Percentiles rank a stretch among this genome's conserved stretches.
Conservation (phyloP, 64 coral and sea anemone genomes). For the Montipora capricornis region DNA sequence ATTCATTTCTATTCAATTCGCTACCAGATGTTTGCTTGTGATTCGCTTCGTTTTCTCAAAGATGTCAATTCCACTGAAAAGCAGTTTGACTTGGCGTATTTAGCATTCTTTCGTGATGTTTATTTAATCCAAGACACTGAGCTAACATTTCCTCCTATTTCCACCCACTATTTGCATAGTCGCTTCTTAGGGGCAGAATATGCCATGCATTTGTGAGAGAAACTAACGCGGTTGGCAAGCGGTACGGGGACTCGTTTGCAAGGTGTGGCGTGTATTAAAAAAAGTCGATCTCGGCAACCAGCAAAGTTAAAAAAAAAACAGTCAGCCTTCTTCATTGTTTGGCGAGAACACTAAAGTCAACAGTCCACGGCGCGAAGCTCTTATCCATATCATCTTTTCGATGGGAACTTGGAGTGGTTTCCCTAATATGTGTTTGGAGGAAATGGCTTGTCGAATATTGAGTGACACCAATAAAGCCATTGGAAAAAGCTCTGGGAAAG, state of each 20-base stretch:
- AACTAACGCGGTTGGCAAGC: conserved; percentile 3
- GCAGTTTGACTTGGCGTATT: conserved; percentile 82
- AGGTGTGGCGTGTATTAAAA: conserved; percentile 12
- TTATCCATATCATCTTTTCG: conserved; percentile 50
- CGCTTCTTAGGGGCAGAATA: conserved; percentile 48
- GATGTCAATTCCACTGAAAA: conserved; percentile 71
- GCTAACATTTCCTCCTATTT: conserved; percentile 86
- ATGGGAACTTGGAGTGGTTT: conserved; percentile 63
- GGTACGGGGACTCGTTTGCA: not conserved
- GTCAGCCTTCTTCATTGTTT: conserved; percentile 44
- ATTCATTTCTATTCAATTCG: conserved; percentile 69
- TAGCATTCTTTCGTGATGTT: conserved; percentile 86
- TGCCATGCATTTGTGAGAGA: conserved; percentile 28
- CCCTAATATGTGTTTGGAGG: conserved; percentile 58
- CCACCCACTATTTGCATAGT: conserved; percentile 57
- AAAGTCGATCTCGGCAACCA: not conserved
- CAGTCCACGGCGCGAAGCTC: conserved; percentile 11
- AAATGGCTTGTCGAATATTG: conserved; percentile 54
- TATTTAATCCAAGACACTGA: conserved; percentile 77
- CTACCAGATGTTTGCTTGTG: conserved; percentile 76
- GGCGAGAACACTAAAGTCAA: conserved; percentile 20
- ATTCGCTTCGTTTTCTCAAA: conserved; percentile 80
- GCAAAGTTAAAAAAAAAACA: conserved; percentile 1
- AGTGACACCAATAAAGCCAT: conserved; percentile 58
- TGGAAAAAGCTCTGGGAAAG: conserved; percentile 50